Percentiles rank a stretch among this genome's conserved stretches.
Evolutionary conservation across 2,797 vertebrate genomes (phyloP).

Genomic region (Crypturellus tataupa): DNA sequence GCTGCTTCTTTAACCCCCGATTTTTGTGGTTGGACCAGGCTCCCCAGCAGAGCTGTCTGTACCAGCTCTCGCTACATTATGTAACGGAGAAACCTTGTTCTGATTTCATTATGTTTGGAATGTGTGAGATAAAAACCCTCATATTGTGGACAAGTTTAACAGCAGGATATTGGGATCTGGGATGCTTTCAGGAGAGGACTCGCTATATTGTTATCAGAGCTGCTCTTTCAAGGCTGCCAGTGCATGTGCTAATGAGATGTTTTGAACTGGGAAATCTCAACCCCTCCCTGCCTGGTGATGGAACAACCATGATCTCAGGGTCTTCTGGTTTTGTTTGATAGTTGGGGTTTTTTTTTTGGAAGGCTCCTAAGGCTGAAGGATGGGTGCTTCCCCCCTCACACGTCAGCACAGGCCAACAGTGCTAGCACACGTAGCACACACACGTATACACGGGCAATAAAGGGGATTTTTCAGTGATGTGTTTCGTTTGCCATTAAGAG

Average conservation of each 20-base stretch:
- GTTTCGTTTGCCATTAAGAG: not conserved
- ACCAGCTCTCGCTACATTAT: not conserved
- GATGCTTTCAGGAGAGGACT: not conserved
- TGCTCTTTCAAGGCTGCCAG: not conserved
- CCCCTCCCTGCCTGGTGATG: not conserved
- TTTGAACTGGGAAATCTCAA: not conserved
- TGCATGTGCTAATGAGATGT: fast-evolving
- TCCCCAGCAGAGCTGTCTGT: not conserved
- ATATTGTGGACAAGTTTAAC: not conserved
- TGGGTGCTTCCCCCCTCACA: too few species aligned
- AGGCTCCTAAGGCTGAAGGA: fast-evolving
- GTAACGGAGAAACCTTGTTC: not conserved
- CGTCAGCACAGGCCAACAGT: too few species aligned
- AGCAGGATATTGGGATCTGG: not conserved
- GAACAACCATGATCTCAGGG: not conserved
- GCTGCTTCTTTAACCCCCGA: not conserved
- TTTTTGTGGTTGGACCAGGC: not conserved
- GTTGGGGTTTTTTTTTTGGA: not conserved
- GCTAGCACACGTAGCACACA: too few species aligned
- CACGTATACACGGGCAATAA: not conserved
- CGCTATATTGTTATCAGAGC: not conserved
- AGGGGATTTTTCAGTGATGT: not conserved
- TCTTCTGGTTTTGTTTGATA: not conserved
- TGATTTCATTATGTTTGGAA: not conserved
- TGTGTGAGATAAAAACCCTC: not conserved